Conservation (phyloP, 2,113 vertebrate genomes). For the Vidua macroura region DNA sequence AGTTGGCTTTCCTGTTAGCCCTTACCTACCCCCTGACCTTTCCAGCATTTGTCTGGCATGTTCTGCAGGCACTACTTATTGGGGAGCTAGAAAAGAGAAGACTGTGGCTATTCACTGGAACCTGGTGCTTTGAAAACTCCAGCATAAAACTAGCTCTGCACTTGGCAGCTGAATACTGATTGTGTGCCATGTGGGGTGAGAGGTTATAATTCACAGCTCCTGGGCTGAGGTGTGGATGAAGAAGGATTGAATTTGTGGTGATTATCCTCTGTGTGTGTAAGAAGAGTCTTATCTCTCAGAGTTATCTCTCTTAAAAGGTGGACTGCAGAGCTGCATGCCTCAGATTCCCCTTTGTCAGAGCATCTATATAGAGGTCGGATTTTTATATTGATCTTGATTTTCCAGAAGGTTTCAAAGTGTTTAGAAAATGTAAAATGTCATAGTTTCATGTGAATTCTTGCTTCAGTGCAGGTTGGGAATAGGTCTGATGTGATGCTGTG, state of each 20-base stretch:
- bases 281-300: background rate
- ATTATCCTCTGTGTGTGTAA: background rate
- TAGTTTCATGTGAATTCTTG: background rate
- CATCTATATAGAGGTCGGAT: background rate
- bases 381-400: background rate
- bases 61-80: conserved; percentile 17
- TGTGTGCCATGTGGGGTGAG: background rate
- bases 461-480: background rate
- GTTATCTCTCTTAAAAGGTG: background rate
- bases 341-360: background rate
- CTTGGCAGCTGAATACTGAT: background rate
- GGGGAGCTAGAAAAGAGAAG: conserved; percentile 23
- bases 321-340: background rate
- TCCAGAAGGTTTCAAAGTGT: background rate
- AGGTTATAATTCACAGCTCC: background rate
- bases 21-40: background rate
- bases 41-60: conserved; percentile 1
- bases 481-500: background rate
- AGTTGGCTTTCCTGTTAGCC: background rate
- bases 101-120: background rate
- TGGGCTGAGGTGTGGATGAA: background rate
- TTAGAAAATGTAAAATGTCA: background rate
- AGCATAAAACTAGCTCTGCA: background rate
- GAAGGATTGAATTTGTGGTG: background rate
- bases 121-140: background rate